Evolutionary conservation across 2,888 invertebrate genomes (phyloP), one percentile per base, ranked within the genome.

Genomic region (Cephus rjabovi): DNA sequence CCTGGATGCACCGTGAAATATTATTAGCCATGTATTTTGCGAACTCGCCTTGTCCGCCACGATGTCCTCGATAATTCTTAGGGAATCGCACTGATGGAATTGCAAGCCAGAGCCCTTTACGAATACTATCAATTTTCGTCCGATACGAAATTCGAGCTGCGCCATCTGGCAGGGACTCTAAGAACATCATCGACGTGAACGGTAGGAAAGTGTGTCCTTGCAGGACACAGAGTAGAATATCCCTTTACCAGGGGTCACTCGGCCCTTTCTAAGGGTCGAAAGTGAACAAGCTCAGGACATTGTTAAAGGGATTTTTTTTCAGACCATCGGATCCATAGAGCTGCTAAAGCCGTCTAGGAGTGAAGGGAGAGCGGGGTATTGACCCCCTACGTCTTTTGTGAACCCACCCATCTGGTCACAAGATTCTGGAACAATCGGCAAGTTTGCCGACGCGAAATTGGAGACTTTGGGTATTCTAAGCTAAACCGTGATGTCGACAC

Each of bases 111-210:
- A 12, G 31, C 71, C 15, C 34, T 31, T 12, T 23, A 12, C 12
- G 15, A 71, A 23, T 6, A 23, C 71, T 33, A 33, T 71, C 34
- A 33, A 71, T 34, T 31, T 71, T 34, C 71, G 31, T 12, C 23
- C 71, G 71, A 31, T 23, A 31, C 1, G 23, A 82, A 83, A 84
- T 84, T 83, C 81, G 79, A 56, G 23, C 23, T 9, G 23, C 23
- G 23, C 56, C 56, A 56, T 56, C 56, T 56, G 56, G 23, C 56
- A 23, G 23, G 6, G 23, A 9, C 6, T 23, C 56, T 56, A 23
- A 6, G 56, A 56, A 23, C 56, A 0, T 56, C 56, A 2, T 56
- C 23, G 23, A 23, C 23, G 56, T 23, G 23, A 56, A 23, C 9
- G 9, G 56, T 1, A 9, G 23, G 2, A 56, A 9, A 23, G 9